These are phyloP conservation scores for Orthosia gothica DNA, from an alignment of 2,888 invertebrate genomes.

Conservation along the genomic window DNA sequence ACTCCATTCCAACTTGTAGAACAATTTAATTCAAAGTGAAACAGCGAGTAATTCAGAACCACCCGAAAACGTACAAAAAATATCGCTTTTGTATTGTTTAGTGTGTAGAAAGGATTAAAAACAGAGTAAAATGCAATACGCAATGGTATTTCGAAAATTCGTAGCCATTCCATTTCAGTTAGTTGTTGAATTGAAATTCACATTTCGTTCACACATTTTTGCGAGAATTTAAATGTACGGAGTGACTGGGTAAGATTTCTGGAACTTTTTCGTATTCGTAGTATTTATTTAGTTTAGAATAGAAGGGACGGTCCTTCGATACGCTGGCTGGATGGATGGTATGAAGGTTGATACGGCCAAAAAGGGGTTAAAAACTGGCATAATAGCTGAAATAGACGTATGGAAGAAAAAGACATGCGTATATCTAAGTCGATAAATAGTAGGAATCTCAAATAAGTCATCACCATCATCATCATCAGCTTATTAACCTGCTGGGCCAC, in stretches of 20 bases:
- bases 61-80: slow-evolving; percentile 12
- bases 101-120: slow-evolving; percentile 17
- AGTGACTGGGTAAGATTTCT: not conserved
- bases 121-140: slow-evolving; percentile 14
- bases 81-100: slow-evolving; percentile 35
- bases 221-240: not conserved
- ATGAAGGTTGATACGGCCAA: no score
- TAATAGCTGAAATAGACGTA: no score
- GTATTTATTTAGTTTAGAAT: no score
- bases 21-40: slow-evolving; percentile 38
- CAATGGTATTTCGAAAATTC: slow-evolving; percentile 11
- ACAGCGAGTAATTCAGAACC: slow-evolving; percentile 18
- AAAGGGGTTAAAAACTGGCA: no score
- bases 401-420: no score
- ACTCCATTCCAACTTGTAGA: slow-evolving; percentile 10
- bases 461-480: no score
- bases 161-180: slow-evolving; percentile 12
- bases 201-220: slow-evolving; percentile 24
- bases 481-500: no score
- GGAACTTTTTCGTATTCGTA: not conserved
- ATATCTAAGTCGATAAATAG: no score
- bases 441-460: no score
- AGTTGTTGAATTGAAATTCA: slow-evolving; percentile 28
- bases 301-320: not conserved
- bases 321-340: no score